A percentile compares a stretch with the other conserved stretches of the same genome.
phyloP scores from a whole-genome alignment of 2,113 vertebrate species.

The Chlorodrepanis virens region DNA sequence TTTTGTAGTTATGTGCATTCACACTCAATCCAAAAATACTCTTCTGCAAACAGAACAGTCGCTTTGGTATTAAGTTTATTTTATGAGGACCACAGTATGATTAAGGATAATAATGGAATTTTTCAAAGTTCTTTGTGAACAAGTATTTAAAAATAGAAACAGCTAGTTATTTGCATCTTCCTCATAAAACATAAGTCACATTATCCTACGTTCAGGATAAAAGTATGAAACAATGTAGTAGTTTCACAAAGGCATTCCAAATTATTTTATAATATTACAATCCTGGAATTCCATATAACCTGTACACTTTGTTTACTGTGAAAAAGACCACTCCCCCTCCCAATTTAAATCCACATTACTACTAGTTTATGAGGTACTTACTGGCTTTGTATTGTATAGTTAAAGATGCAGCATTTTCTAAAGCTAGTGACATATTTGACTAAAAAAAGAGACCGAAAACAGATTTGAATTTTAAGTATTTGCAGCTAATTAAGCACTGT shows the following conservation, averaged over 20 bases:
- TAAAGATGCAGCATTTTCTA: background rate
- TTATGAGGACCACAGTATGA: background rate
- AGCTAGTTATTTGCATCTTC: background rate
- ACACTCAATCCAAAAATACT: background rate
- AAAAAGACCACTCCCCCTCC: background rate
- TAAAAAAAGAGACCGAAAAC: background rate
- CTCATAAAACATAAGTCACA: background rate
- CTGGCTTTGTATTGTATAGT: background rate
- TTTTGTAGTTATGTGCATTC: background rate
- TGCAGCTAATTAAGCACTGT: background rate
- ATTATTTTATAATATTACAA: background rate
- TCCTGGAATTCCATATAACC: background rate
- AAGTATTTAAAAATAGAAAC: background rate
- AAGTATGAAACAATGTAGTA: background rate
- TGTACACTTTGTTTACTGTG: background rate
- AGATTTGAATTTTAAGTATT: background rate
- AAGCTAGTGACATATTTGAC: background rate
- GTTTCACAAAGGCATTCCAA: background rate
- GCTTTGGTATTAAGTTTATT: background rate
- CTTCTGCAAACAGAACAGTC: background rate
- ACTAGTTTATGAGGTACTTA: background rate
- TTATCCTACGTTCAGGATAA: background rate
- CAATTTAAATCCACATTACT: background rate
- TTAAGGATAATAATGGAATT: background rate
- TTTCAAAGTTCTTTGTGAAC: background rate